Percentiles rank a stretch among this genome's conserved stretches.
Evolutionary conservation across 2,888 invertebrate species (phyloP).

Genomic region (Mesorhabditis belari): DNA sequence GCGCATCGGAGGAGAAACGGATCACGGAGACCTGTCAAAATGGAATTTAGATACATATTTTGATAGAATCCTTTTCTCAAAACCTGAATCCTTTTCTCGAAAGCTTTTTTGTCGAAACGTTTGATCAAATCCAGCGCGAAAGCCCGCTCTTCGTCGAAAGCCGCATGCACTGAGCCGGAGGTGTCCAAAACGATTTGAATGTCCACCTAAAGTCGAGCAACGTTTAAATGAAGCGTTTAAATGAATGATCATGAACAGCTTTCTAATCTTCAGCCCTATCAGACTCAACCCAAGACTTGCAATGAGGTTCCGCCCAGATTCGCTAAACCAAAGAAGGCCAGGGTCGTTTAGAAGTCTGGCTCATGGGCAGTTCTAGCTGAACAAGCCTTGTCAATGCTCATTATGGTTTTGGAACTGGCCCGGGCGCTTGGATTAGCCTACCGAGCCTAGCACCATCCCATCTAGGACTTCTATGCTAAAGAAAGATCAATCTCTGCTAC

Average conservation of each 20-base stretch:
- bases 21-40: constrained; percentile 21
- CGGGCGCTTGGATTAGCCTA: too few relatives aligned
- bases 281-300: neutral
- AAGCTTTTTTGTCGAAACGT: constrained; percentile 7
- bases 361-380: too few relatives aligned
- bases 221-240: too few relatives aligned
- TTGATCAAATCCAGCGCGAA: constrained; percentile 26
- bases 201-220: constrained; percentile 18
- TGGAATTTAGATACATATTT: neutral
- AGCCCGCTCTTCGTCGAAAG: constrained; percentile 28
- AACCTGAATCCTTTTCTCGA: neutral
- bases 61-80: neutral
- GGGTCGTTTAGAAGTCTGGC: too few relatives aligned
- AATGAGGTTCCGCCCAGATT: constrained; percentile 1
- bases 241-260: too few relatives aligned
- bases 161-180: constrained; percentile 29
- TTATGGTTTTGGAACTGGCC: too few relatives aligned
- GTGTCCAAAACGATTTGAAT: constrained; percentile 39
- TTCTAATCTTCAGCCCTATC: too few relatives aligned
- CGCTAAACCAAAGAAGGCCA: too few relatives aligned
- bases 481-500: too few relatives aligned
- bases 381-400: too few relatives aligned
- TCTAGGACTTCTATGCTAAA: too few relatives aligned
- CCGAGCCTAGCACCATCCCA: too few relatives aligned
- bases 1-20: constrained; percentile 28